phyloP scores from a whole-genome alignment of 2,113 vertebrate genomes.

The Microtus pennsylvanicus region DNA sequence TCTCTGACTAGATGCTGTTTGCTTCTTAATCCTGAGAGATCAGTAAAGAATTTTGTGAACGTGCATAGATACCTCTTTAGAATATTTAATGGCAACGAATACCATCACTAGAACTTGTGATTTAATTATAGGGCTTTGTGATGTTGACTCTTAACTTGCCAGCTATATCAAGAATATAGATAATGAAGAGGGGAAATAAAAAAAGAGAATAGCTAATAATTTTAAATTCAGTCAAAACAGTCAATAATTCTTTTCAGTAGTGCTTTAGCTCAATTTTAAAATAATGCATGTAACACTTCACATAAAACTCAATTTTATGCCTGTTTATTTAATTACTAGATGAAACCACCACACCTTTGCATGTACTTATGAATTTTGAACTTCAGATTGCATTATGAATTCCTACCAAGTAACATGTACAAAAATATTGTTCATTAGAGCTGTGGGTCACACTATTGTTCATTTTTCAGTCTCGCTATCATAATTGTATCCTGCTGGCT shows the following conservation, averaged over 20 bases:
- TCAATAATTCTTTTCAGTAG: not conserved
- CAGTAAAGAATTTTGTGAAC: constrained; percentile 26
- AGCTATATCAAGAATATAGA: not conserved
- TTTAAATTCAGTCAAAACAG: constrained; percentile 38
- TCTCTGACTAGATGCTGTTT: not conserved
- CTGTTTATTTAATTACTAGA: not conserved
- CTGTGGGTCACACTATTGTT: not conserved
- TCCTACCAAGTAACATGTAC: not conserved
- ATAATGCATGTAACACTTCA: not conserved
- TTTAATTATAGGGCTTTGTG: constrained; percentile 50
- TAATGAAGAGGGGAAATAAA: not conserved
- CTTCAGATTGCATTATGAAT: constrained; percentile 1
- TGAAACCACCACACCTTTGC: not conserved
- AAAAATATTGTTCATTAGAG: not conserved
- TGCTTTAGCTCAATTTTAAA: constrained; percentile 11
- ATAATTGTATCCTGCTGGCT: not conserved
- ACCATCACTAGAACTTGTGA: not conserved
- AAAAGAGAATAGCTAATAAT: not conserved
- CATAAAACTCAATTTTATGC: not conserved
- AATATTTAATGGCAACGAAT: not conserved
- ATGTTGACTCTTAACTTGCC: not conserved
- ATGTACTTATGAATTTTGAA: not conserved
- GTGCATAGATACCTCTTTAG: constrained; percentile 1
- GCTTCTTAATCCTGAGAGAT: not conserved
- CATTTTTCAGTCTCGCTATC: not conserved